Conservation (phyloP, 2,888 invertebrate species). For the Panopea generosa region DNA sequence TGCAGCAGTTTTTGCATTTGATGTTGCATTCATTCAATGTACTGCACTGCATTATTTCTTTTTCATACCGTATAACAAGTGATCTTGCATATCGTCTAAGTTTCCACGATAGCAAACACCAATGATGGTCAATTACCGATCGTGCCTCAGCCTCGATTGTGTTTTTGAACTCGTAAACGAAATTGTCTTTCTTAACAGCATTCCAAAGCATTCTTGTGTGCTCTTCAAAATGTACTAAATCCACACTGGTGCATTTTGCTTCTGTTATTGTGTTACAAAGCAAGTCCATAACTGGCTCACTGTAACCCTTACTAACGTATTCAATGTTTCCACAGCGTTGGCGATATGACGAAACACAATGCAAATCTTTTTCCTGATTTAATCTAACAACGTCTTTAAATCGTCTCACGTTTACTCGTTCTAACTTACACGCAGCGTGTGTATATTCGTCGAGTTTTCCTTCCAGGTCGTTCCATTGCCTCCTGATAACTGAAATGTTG, state of each 20-base stretch:
- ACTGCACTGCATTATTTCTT: too few relatives aligned
- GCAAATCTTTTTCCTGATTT: slow-evolving; percentile 13
- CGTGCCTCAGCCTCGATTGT: slow-evolving; percentile 11
- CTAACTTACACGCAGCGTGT: slow-evolving; percentile 18
- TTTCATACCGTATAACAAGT: too few relatives aligned
- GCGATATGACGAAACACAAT: slow-evolving; percentile 21
- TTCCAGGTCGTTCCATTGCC: slow-evolving; percentile 21
- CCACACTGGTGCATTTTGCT: too few relatives aligned
- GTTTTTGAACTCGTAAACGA: slow-evolving; percentile 11
- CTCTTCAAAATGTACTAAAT: too few relatives aligned
- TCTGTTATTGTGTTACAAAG: neutral
- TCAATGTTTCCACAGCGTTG: slow-evolving; percentile 22
- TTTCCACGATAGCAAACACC: slow-evolving; percentile 5
- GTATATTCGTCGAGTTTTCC: slow-evolving; percentile 27
- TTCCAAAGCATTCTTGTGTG: neutral
- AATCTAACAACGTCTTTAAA: slow-evolving; percentile 44
- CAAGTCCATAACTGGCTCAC: neutral
- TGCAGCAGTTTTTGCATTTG: too few relatives aligned
- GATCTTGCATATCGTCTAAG: neutral
- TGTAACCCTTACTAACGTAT: neutral
- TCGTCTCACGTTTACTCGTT: neutral
- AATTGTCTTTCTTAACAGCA: slow-evolving; percentile 13
- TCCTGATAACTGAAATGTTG: slow-evolving; percentile 4
- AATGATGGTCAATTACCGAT: neutral
- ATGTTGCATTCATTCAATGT: too few relatives aligned